Evolutionary conservation across 2,888 invertebrate genomes (phyloP), one percentile per base, ranked within the genome.

Genomic region (Hofmannophila pseudospretella): DNA sequence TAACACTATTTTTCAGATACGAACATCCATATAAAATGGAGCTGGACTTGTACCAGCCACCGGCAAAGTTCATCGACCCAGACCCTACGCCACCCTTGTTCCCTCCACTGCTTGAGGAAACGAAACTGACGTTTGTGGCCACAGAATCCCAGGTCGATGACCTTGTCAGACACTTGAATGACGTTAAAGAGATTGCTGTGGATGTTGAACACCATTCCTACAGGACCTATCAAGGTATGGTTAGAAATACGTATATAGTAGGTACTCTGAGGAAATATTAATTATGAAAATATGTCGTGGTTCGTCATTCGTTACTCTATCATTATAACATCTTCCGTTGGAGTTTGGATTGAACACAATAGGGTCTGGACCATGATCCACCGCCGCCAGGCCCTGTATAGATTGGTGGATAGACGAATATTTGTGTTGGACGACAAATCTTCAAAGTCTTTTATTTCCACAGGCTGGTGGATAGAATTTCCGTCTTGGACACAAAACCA

Each of bases 141-240:
- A 93, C 89, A 0, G 77, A 86, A 11, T 84, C 88, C 1, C 89
- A 92, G 36, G 64, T 99, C 1, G 76, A 91, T 30, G 72, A 82
- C 2, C 79, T 98, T 28, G 59, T 95, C 2, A 70, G 89, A 1
- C 92, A 93, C 44, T 79, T 99, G 41, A 81, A 85, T 27, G 75
- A 76, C 1, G 90, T 91, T n/a, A 74, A 81, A 1, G 94, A 94
- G 66, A 89, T 99, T 35, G 96, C 97, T 0, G 90, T 99, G 0
- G 99, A 99, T 85, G 85, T 99, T 33, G 95, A 95, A 88, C 97
- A 98, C 74, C 98, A 99, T 73, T 93, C 94, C 0, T 97, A 96
- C 65, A 89, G 98, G 40, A 92, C 94, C 0, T 99, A 94, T 70
- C 94, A 94, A 86, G 99, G 99, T 75, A 42, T 11, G 38, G n/a